Percentiles rank a stretch among this genome's conserved stretches.
These are phyloP conservation scores for Chalcosyrphus nemorum DNA, from an alignment of 2,888 invertebrate species.

Conservation along the genomic window DNA sequence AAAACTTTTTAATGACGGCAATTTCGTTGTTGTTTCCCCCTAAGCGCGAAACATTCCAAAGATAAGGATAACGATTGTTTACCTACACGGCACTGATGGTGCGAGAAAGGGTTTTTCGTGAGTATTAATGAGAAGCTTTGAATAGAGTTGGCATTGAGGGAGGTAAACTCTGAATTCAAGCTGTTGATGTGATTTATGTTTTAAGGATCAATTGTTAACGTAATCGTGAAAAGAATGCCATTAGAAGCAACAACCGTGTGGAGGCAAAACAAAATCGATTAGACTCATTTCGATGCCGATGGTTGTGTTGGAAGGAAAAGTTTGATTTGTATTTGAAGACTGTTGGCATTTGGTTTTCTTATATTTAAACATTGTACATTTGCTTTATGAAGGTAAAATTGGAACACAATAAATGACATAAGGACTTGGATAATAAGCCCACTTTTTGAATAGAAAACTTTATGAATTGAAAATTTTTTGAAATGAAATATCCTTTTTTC, in stretches of 20 bases:
- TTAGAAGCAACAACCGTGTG: not conserved
- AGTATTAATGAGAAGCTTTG: no score
- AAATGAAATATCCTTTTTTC: no score
- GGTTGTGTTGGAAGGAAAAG: no score
- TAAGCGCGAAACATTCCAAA: not conserved
- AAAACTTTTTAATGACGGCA: not conserved
- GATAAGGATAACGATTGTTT: constrained; percentile 3
- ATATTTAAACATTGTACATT: no score
- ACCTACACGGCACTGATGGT: not conserved
- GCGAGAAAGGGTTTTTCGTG: not conserved
- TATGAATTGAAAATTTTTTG: no score
- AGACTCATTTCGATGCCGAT: not conserved
- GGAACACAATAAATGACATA: no score
- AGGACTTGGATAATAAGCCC: no score
- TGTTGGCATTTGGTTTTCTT: no score
- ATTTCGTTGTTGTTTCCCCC: not conserved
- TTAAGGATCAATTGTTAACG: not conserved
- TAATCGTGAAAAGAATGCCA: not conserved
- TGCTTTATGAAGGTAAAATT: no score
- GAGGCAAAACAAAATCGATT: not conserved
- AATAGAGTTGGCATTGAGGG: not conserved
- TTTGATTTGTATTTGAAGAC: no score
- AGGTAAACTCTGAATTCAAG: not conserved
- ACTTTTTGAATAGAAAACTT: no score
- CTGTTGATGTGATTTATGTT: not conserved